Percentiles rank a stretch among this genome's conserved stretches.
phyloP scores from a whole-genome alignment of 92 coral and sea anemone species.

The Plumapathes pennacea region DNA sequence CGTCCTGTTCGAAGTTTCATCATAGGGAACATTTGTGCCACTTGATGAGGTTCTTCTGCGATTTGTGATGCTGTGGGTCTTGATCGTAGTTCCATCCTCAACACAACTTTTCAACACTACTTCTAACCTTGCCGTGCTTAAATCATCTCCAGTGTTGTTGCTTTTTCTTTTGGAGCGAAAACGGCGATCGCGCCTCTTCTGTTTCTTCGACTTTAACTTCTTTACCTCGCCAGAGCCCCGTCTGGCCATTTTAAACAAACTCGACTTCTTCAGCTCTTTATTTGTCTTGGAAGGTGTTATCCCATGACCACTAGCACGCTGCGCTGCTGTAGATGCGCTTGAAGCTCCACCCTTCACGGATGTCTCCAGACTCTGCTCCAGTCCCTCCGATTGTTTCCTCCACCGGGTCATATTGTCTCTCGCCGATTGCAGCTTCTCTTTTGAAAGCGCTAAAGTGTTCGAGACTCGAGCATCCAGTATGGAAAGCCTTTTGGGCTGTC shows the following conservation, averaged over 20 bases:
- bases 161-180: background rate
- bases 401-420: conserved; percentile 71
- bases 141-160: too few species aligned
- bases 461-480: conserved; percentile 66
- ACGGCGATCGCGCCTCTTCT: background rate
- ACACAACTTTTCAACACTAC: too few species aligned
- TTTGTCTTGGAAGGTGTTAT: conserved; percentile 44
- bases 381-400: conserved; percentile 39
- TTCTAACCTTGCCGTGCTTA: too few species aligned
- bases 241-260: conserved; percentile 27
- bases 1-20: too few species aligned
- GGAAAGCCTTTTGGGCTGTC: conserved; percentile 50
- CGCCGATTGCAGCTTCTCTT: conserved; percentile 61
- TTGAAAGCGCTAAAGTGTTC: conserved; percentile 55
- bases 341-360: too few species aligned
- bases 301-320: too few species aligned
- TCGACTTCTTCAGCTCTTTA: conserved; percentile 63
- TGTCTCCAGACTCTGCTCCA: too few species aligned
- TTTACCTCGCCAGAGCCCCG: conserved; percentile 5
- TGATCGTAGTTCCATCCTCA: too few species aligned
- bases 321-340: too few species aligned
- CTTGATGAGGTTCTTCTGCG: too few species aligned
- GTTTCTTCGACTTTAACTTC: conserved; percentile 9
- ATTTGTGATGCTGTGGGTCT: too few species aligned
- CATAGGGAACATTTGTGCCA: too few species aligned